Base-by-base conservation (phyloP, 2,797 vertebrate genomes). In the Poecile montanus region DNA sequence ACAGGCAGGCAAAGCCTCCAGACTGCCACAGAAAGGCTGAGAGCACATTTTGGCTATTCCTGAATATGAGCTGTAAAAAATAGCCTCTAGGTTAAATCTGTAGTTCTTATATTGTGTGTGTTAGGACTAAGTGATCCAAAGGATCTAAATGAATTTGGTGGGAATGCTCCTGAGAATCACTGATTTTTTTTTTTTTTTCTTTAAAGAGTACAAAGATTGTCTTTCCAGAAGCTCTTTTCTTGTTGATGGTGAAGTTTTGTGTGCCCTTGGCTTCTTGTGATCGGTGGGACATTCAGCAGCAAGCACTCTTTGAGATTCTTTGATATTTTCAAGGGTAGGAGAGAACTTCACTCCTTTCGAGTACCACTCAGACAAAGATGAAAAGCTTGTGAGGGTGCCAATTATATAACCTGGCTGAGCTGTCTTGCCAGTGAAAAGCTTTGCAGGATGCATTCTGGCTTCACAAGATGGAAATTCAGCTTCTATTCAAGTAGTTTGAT, bases 301-400 rank as follows among this genome's bases (percentile, higher is more conserved):
- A 74, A 77, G 86, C 47, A 70, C 67, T 53, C 72, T 67, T 44
- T 11, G 50, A 80, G 76, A 83, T 88, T 78, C 86, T 70, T 73
- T 7, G 1, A 90, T 92, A 76, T 89, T 92, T 95, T 92, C 73
- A 70, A 95, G 94, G 45, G 75, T 68, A 85, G 82, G 47, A 87
- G 85, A 85, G 83, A 92, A 90, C 74, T 92, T 96, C 80, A 76
- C 68, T 95, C 51, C 48, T 71, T 82, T 93, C 0, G 16, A 96
- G 93, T 40, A 77, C 91, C 92, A 94, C 89, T 96, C 89, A 85
- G 84, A 47, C 70, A 68, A 76, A 78, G 77, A 95, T 91, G 65
- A 95, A 95, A 96, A 92, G 73, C 90, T 83, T 94, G 58, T 61
- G 72, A 93, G 57, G 79, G 42, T 92, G 89, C 66, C 94, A 66